Conservation (phyloP, 2,888 invertebrate genomes). For the Thysanoteuthis rhombus region DNA sequence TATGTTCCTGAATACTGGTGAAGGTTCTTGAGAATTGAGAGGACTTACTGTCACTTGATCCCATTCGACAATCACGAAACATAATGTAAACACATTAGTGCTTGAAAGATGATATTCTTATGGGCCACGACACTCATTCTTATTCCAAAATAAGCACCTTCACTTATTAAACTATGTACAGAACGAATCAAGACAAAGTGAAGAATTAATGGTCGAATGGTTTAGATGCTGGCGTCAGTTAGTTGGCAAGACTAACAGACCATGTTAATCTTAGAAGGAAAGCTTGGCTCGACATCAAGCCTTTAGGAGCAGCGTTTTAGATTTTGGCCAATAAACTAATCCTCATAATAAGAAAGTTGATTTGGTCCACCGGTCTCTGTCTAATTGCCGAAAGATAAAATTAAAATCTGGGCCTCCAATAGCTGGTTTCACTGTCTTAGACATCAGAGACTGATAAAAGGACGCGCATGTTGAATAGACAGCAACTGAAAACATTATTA, state of each 20-base stretch:
- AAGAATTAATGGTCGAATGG: neutral
- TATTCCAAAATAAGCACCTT: too few species aligned
- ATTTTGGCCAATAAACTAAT: neutral
- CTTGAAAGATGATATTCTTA: too few species aligned
- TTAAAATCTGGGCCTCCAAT: neutral
- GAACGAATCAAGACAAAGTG: too few species aligned
- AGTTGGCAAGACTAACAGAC: neutral
- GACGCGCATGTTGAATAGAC: neutral
- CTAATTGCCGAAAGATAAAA: neutral
- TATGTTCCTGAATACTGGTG: too few species aligned
- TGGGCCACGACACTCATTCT: too few species aligned
- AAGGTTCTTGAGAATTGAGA: too few species aligned
- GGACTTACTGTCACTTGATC: too few species aligned
- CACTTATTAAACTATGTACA: too few species aligned
- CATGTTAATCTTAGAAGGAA: neutral
- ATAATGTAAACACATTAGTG: too few species aligned
- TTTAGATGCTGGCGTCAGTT: neutral
- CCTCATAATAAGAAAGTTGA: neutral
- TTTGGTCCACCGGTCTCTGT: neutral
- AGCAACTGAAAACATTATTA: neutral
- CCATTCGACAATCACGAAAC: too few species aligned
- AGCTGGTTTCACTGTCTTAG: neutral
- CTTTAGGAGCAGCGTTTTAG: neutral
- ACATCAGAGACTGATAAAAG: too few species aligned
- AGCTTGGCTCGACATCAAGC: neutral